Base-by-base conservation (phyloP, 1,140 invertebrate genomes). In the Drosophila virilis region DNA sequence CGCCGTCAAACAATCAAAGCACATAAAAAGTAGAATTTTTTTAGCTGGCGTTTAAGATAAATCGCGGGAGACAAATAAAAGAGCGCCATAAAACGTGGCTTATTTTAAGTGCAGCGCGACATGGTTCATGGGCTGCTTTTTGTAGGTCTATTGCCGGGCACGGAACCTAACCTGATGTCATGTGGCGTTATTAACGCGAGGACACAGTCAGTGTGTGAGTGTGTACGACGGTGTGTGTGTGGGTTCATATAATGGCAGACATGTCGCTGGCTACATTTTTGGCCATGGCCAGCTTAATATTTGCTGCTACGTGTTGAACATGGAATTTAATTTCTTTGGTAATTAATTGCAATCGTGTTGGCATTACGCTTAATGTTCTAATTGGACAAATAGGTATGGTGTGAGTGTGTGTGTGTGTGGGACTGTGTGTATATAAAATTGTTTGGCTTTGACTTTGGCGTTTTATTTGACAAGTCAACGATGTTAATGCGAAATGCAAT, bases 261-360 rank as follows among this genome's bases (percentile, higher is more conserved):
- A 67, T 67, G 38, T 42, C 40, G 58, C 28, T 15, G 59, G 10
- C 12, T 43, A 38, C 22, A 32, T 8, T 45, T 61, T 62, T 51
- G 79, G 67, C 54, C 45, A 33, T 55, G 42, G 69, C 35, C 48
- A 54, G 73, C 69, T 77, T 86, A 79, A 86, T 86, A 86, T 89
- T 83, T 77, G 67, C 52, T 57, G 77, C 81, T 73, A 89, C 84
- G 84, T 89, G 84, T 89, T 89, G 84, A 89, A 80, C 84, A 84
- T 89, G 77, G 77, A 89, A 89, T 89, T 89, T 89, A 89, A 89
- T 89, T 89, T 89, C 84, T 80, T 89, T 72, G 84, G 84, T 89
- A 89, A 89, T 89, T 89, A 89, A 89, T 89, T 89, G 84, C 84
- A 89, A 89, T 89, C 84, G 84, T 89, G 84, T 89, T 89, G 84